Evolutionary conservation across 2,797 vertebrate genomes (phyloP), one percentile per base, ranked within the genome.

Genomic region (Benthosema pterotum): DNA sequence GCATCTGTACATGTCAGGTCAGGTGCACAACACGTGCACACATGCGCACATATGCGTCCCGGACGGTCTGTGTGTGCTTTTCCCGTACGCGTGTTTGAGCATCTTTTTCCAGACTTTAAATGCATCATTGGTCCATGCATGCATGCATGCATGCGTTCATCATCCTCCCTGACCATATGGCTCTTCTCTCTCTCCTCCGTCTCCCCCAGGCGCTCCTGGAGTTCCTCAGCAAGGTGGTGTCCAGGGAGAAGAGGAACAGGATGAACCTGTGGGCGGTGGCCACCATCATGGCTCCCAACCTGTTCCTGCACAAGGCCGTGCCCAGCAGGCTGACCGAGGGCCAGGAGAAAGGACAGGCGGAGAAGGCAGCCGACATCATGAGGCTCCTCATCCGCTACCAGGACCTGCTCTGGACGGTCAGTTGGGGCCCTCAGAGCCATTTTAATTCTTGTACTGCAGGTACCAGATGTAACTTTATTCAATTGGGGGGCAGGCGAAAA

Each of bases 191-290:
- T 11, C 17, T 6, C 28, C 54, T 38, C 14, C 25, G 3, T 11
- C 50, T 6, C n/a, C 71, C 54, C 22, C 77, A 97, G 96, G 93
- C 87, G 0, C 87, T 98, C 12, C 90, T 98, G 12, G 96, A 96
- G 80, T 97, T 98, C 80, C 94, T 98, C 70, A 92, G 87, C 68
- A 95, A 96, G 79, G 95, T 97, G 76, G 93, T 95, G 60, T 90
- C 90, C 51, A 86, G 75, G 15, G 95, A 97, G 83, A 93, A 84
- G 48, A 90, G 80, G 75, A 98, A 96, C 91, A 93, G 95, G 72
- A 98, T 98, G 96, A 96, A 93, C 62, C 91, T 98, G 63, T 96
- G 96, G 95, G 96, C 95, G 0, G 94, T 98, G 14, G 95, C 96
- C 52, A 95, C 94, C n/a, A 96, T 97, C 79, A 97, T 97, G 91